Percentiles rank a stretch among this genome's conserved stretches.
Evolutionary conservation across 2,888 invertebrate genomes (phyloP).

Genomic region (Sialis fuliginosa): DNA sequence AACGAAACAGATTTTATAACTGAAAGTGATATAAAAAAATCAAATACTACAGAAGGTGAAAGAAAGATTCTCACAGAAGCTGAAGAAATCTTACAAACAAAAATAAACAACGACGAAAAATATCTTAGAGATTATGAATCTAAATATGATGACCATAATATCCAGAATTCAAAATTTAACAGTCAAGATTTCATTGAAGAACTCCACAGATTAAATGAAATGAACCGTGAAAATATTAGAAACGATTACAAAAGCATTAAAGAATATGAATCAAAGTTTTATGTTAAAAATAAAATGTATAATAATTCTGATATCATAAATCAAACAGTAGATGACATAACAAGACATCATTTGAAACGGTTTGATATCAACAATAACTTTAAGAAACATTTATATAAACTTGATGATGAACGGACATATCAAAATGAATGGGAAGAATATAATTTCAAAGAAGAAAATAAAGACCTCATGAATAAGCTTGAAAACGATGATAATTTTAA

Average conservation of each 20-base stretch:
- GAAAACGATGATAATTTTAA: background rate
- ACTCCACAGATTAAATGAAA: background rate
- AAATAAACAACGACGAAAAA: background rate
- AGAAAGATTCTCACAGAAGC: no score
- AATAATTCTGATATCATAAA: background rate
- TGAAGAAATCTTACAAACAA: no score
- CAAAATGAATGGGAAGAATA: background rate
- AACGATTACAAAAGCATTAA: background rate
- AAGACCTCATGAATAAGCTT: background rate
- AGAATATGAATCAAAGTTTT: constrained; percentile 1
- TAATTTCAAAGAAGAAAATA: background rate
- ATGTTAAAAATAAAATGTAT: no score
- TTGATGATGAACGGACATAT: background rate
- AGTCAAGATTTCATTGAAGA: constrained; percentile 3
- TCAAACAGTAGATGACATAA: background rate
- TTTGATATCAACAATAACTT: background rate
- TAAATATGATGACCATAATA: background rate
- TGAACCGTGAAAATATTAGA: background rate
- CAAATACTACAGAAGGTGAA: no score
- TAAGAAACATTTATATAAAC: no score
- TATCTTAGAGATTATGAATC: background rate
- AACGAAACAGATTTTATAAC: no score
- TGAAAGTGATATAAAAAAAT: no score
- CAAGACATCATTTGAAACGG: background rate
- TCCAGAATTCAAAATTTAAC: background rate